Evolutionary conservation across 2,888 invertebrate genomes (phyloP).

Genomic region (Leptothorax acervorum): DNA sequence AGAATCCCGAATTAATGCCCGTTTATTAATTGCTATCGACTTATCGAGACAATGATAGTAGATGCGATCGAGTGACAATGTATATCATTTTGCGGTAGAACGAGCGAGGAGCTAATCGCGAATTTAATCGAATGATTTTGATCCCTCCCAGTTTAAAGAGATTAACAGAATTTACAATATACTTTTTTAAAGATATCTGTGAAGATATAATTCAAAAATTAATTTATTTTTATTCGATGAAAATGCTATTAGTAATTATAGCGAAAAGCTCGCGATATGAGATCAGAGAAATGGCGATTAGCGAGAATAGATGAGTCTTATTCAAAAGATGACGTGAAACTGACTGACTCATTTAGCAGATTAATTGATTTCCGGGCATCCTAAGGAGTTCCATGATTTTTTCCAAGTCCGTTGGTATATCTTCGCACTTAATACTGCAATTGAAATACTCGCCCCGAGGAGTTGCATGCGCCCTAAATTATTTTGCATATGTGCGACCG

Average conservation of each 20-base stretch:
- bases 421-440: background rate
- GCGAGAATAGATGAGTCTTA: background rate
- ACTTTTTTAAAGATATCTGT: background rate
- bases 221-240: background rate
- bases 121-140: background rate
- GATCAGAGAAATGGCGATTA: background rate
- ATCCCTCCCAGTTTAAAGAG: background rate
- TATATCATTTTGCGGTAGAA: background rate
- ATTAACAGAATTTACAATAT: background rate
- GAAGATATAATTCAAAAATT: background rate
- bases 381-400: background rate
- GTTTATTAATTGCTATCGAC: constrained; percentile 28
- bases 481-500: constrained; percentile 40
- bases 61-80: background rate
- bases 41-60: constrained; percentile 1
- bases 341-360: background rate
- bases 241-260: background rate
- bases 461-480: constrained; percentile 23
- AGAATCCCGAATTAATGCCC: background rate
- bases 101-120: background rate
- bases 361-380: background rate
- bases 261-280: background rate
- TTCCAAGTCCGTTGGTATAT: background rate
- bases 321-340: background rate
- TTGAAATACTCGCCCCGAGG: background rate